Evolutionary conservation across 2,113 vertebrate species (phyloP).

Genomic region (Gymnorhina tibicen): DNA sequence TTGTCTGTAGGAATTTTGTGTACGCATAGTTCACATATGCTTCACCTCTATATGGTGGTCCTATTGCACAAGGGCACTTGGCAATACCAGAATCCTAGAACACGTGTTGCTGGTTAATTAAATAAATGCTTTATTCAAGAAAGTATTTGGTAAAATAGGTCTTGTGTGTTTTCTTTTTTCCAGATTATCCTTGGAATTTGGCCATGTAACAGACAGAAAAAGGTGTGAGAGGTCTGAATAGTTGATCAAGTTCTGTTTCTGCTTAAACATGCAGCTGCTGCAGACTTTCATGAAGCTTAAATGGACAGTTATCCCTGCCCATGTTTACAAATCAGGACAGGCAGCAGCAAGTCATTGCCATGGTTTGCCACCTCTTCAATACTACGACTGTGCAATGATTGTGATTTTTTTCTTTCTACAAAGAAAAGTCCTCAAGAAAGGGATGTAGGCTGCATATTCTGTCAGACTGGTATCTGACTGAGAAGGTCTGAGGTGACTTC

Average conservation of each 20-base stretch:
- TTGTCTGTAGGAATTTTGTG: background rate
- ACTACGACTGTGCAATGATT: background rate
- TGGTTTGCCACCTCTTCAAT: background rate
- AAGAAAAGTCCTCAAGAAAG: background rate
- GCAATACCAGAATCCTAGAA: background rate
- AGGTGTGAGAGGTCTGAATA: background rate
- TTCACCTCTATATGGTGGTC: background rate
- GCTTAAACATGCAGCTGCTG: background rate
- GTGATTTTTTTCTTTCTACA: background rate
- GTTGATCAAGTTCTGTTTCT: background rate
- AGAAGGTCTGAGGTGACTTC: background rate
- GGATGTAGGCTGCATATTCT: background rate
- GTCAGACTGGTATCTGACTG: background rate
- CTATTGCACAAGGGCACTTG: background rate
- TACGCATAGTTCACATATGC: accelerated
- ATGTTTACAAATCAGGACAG: background rate
- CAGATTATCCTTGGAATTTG: accelerated
- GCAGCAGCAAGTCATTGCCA: background rate
- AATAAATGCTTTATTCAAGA: background rate
- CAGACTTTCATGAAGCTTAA: background rate
- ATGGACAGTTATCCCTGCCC: background rate
- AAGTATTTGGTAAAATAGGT: background rate
- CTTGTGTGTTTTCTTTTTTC: background rate
- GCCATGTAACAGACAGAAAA: background rate
- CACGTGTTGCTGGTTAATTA: background rate